Evolutionary conservation across 2,113 vertebrate genomes (phyloP), one percentile per base, ranked within the genome.

Genomic region (Calidris pugnax): DNA sequence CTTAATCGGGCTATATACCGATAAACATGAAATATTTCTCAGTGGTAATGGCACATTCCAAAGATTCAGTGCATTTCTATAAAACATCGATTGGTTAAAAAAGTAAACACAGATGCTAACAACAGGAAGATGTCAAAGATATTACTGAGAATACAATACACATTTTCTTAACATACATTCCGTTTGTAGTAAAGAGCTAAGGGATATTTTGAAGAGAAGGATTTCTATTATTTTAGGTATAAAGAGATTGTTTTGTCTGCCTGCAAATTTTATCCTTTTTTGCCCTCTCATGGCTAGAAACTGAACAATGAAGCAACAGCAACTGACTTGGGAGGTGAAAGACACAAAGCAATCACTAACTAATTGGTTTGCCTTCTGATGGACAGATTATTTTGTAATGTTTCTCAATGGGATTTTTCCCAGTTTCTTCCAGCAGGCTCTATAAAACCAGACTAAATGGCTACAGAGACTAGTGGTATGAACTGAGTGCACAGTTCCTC

Each of bases 281-380:
- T 3, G 4, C 23, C 1, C 19, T 26, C 30, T 43, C 3, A 2
- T 0, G 3, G 23, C 41, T 85, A 37, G 28, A 74, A 89, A 62
- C 43, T 27, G 19, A 57, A 53, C 8, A 87, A 20, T 45, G 81
- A 39, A 87, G 33, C 24, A 67, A 47, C 27, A 72, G 53, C 24
- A 90, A 33, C 21, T 51, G 33, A 35, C 60, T 2, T 72, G 32
- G n/a, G 56, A 83, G 12, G 20, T 47, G 30, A 66, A 85, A 66
- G 59, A 66, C 13, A 32, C 20, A 63, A 66, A 78, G 9, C 7
- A 50, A 26, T n/a, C 16, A 41, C 39, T 55, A 79, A 55, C 5
- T 23, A 37, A 9, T 6, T 73, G 22, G 9, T 82, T 82, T 62
- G 23, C 47, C n/a, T 60, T 73, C 35, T 59, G 68, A 41, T 9